Percentiles rank a stretch among this genome's conserved stretches.
Evolutionary conservation across 2,113 vertebrate genomes (phyloP).

Genomic region (Grammomys dolichurus): DNA sequence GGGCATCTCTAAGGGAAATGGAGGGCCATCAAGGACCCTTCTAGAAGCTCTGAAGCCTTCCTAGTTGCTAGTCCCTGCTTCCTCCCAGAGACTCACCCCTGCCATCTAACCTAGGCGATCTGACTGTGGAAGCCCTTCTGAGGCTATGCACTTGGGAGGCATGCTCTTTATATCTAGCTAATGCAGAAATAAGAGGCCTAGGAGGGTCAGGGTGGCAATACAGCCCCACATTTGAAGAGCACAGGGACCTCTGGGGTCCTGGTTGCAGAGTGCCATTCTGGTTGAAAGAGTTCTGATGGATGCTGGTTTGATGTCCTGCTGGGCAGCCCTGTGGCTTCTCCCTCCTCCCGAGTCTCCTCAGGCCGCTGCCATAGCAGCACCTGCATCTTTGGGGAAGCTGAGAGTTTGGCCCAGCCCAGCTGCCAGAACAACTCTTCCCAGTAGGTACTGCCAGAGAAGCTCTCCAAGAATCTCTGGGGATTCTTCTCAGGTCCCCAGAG

Average conservation of each 20-base stretch:
- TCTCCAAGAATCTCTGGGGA: not conserved
- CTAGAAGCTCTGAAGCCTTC: not conserved
- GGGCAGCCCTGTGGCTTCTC: not conserved
- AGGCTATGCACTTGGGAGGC: not conserved
- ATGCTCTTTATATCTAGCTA: not conserved
- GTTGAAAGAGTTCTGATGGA: constrained; percentile 23
- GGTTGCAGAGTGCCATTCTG: not conserved
- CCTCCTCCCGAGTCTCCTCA: not conserved
- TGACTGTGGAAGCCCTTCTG: not conserved
- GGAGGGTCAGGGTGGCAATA: not conserved
- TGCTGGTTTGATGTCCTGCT: not conserved
- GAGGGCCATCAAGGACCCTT: not conserved
- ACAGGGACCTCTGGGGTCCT: not conserved
- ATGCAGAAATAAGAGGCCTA: not conserved
- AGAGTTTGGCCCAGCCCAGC: not conserved
- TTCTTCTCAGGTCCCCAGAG: not conserved
- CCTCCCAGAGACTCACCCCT: not conserved
- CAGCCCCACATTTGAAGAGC: not conserved
- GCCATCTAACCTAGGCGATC: not conserved
- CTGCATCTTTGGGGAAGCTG: constrained; percentile 35
- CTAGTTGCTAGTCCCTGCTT: not conserved
- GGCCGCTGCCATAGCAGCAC: constrained; percentile 2
- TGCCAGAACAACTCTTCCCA: constrained; percentile 24
- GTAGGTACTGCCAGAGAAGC: not conserved
- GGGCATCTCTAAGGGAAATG: not conserved